Evolutionary conservation across 2,888 invertebrate species (phyloP).

Genomic region (Amiota minor): DNA sequence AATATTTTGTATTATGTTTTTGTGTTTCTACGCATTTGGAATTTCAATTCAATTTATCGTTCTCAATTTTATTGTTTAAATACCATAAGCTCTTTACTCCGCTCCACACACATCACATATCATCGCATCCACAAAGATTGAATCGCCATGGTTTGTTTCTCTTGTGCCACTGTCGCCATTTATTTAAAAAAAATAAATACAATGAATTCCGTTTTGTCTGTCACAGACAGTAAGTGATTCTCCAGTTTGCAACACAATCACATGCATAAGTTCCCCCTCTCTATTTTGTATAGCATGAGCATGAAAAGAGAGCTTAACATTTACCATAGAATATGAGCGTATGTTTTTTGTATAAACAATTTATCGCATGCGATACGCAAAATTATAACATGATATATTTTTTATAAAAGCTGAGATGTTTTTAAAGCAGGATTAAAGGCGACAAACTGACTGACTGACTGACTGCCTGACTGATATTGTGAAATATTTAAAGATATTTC

Average conservation of each 20-base stretch:
- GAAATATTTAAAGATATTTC: no score
- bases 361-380: constrained; percentile 24
- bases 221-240: background rate
- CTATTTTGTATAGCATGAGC: constrained; percentile 10
- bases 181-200: no score
- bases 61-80: constrained; percentile 52
- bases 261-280: background rate
- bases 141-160: background rate
- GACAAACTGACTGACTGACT: no score
- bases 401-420: no score
- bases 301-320: constrained; percentile 41
- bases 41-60: constrained; percentile 61
- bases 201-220: constrained; percentile 13
- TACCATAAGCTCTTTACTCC: constrained; percentile 9
- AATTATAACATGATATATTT: background rate
- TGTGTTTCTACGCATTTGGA: constrained; percentile 67
- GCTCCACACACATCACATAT: background rate
- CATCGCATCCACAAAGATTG: background rate
- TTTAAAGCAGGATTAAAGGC: no score
- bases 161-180: no score
- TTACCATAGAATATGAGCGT: background rate
- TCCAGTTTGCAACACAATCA: constrained; percentile 46
- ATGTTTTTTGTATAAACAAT: background rate
- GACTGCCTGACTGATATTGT: no score
- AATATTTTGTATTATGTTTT: constrained; percentile 48